Evolutionary conservation across 2,888 invertebrate genomes (phyloP), one percentile per base, ranked within the genome.

Genomic region (Boloria euphrosyne): DNA sequence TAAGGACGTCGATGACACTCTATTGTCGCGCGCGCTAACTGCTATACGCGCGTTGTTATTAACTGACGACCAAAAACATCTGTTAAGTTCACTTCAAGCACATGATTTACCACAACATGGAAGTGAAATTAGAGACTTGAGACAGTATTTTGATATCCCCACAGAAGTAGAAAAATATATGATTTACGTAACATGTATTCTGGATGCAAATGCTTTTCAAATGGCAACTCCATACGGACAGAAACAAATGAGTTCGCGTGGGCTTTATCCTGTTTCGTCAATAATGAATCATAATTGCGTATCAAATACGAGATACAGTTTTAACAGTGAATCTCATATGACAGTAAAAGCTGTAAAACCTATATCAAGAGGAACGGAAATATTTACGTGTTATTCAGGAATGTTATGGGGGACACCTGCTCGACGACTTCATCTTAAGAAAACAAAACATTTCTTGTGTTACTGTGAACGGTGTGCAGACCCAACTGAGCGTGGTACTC

Each of bases 151-250:
- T 66, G 83, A 91, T 38, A 88, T 95, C 72, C 85, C 86, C 6
- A 78, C 88, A 62, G 87, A 93, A n/a, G 94, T 95, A 52, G 92
- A 93, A 77, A 76, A 89, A 49, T 87, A 94, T 62, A 93, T 96
- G 93, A 83, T 82, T n/a, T 81, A 87, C 51, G 93, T 94, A 0
- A 94, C 95, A 75, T 89, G 92, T 62, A 92, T 93, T 17, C 87
- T 95, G 77, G 95, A 95, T 76, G 94, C 95, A 3, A 95, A 95
- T 79, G 94, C 95, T 47, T 95, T 94, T 79, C 94, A 95, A 89
- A 94, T 92, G 72, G 90, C 91, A 62, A 89, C 83, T 65, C 79
- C 81, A 17, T 89, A 80, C 71, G 90, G 85, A 68, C 89, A 85
- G 71, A 92, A 83, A 74, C 92, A 89, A 75, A 86, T 89, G 75